Percentiles rank a stretch among this genome's conserved stretches.
Evolutionary conservation across 1,140 invertebrate genomes (phyloP).

Genomic region (Drosophila triauraria): DNA sequence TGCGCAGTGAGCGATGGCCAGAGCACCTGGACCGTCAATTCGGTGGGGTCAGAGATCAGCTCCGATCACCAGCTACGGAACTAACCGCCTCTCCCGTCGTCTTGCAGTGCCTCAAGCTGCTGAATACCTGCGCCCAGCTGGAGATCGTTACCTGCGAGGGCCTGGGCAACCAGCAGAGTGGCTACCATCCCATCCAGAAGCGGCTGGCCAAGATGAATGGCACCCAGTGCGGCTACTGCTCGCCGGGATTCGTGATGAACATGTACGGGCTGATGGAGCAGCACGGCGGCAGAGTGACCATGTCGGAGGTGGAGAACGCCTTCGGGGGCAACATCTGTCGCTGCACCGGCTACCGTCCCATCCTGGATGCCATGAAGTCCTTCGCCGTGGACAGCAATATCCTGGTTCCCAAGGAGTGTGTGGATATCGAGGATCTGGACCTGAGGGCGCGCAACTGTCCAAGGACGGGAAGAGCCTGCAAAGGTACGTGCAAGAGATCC

Average conservation of each 20-base stretch:
- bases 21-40: constrained; percentile 90
- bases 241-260: constrained; percentile 94
- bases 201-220: constrained; percentile 90
- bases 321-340: constrained; percentile 94
- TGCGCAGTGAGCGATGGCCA: constrained; percentile 88
- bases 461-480: constrained; percentile 42
- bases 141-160: constrained; percentile 93
- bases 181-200: constrained; percentile 91
- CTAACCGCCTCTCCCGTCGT: constrained; percentile 8
- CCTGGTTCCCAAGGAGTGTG: constrained; percentile 85
- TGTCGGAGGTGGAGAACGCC: constrained; percentile 90
- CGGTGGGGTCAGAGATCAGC: constrained; percentile 86
- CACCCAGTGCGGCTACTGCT: constrained; percentile 93
- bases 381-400: constrained; percentile 89
- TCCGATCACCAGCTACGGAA: not conserved
- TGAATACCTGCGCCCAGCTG: constrained; percentile 91
- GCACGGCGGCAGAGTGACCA: constrained; percentile 86
- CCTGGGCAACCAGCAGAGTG: constrained; percentile 88
- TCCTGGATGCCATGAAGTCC: constrained; percentile 93
- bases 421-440: constrained; percentile 72
- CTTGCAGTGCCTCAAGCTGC: constrained; percentile 88
- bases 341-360: constrained; percentile 95
- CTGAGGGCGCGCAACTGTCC: constrained; percentile 55
- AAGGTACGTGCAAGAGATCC: constrained; percentile 64
- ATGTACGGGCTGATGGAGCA: constrained; percentile 89